Conservation (phyloP, 2,113 vertebrate species). For the Ammodytes dubius region DNA sequence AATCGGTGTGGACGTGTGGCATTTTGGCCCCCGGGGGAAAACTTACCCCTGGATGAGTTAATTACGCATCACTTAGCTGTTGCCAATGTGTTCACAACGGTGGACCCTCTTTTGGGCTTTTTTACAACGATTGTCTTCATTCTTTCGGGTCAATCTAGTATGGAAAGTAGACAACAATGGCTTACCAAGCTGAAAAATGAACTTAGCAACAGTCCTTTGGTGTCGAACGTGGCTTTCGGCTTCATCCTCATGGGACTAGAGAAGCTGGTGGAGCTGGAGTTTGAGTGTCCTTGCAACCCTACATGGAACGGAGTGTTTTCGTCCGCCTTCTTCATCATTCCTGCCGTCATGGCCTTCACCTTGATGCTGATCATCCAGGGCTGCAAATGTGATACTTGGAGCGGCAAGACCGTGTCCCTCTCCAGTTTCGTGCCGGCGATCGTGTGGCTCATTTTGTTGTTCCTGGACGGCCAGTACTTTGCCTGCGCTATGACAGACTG, state of each 20-base stretch:
- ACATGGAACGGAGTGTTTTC: constrained; percentile 82
- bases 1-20: constrained; percentile 82
- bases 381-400: constrained; percentile 78
- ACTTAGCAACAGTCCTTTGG: constrained; percentile 84
- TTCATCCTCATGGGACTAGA: constrained; percentile 86
- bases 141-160: constrained; percentile 78
- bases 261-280: constrained; percentile 85
- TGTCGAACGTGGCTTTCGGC: constrained; percentile 83
- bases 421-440: constrained; percentile 82
- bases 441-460: constrained; percentile 84
- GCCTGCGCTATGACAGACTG: constrained; percentile 85
- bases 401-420: constrained; percentile 73
- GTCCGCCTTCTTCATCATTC: constrained; percentile 84
- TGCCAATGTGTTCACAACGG: constrained; percentile 83
- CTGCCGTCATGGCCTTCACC: constrained; percentile 83
- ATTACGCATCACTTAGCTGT: constrained; percentile 83
- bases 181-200: constrained; percentile 85
- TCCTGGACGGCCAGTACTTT: constrained; percentile 85
- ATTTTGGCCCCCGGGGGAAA: constrained; percentile 79
- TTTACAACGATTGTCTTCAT: constrained; percentile 71
- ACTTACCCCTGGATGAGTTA: constrained; percentile 80
- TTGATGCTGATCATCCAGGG: constrained; percentile 85
- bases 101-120: constrained; percentile 77
- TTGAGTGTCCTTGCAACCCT: constrained; percentile 85
- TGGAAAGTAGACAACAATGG: constrained; percentile 86